A percentile compares a stretch with the other conserved stretches of the same genome.
These are phyloP conservation scores for Erannis defoliaria DNA, from an alignment of 2,888 invertebrate species.

Conservation along the genomic window DNA sequence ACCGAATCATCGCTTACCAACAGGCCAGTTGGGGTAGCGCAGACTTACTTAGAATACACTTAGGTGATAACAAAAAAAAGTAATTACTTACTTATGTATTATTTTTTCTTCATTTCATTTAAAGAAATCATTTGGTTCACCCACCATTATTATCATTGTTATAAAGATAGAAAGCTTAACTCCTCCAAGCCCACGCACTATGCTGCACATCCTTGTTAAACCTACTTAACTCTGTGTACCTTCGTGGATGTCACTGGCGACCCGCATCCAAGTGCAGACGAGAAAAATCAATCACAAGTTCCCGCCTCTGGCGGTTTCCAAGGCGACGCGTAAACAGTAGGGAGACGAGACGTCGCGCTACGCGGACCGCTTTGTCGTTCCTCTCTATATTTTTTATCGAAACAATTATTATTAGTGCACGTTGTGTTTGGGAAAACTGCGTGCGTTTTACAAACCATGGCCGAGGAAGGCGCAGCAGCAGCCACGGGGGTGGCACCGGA, in stretches of 20 bases:
- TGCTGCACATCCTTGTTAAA: slow-evolving; percentile 10
- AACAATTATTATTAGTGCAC: slow-evolving; percentile 37
- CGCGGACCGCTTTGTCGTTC: slow-evolving; percentile 49
- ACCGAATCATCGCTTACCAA: too few species aligned
- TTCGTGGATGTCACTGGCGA: slow-evolving; percentile 48
- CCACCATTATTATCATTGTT: too few species aligned
- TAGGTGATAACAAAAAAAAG: too few species aligned
- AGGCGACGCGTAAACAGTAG: slow-evolving; percentile 84
- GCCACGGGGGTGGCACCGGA: slow-evolving; percentile 83
- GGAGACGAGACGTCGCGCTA: slow-evolving; percentile 67
- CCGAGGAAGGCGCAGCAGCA: slow-evolving; percentile 67
- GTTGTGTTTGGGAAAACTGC: slow-evolving; percentile 36
- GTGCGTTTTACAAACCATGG: slow-evolving; percentile 63
- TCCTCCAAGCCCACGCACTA: not conserved
- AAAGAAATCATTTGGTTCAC: too few species aligned
- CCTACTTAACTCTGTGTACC: slow-evolving; percentile 29
- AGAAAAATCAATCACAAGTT: slow-evolving; percentile 84
- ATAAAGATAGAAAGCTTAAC: too few species aligned
- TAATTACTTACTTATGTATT: too few species aligned
- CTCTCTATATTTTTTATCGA: slow-evolving; percentile 50
- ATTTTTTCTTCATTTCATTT: too few species aligned
- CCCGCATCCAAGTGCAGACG: slow-evolving; percentile 51
- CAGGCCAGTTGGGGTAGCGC: too few species aligned
- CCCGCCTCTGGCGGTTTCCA: slow-evolving; percentile 78
- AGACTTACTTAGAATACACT: too few species aligned